Percentiles rank a stretch among this genome's conserved stretches.
Conservation (phyloP, 2,888 invertebrate species). For the Dioctria linearis region DNA sequence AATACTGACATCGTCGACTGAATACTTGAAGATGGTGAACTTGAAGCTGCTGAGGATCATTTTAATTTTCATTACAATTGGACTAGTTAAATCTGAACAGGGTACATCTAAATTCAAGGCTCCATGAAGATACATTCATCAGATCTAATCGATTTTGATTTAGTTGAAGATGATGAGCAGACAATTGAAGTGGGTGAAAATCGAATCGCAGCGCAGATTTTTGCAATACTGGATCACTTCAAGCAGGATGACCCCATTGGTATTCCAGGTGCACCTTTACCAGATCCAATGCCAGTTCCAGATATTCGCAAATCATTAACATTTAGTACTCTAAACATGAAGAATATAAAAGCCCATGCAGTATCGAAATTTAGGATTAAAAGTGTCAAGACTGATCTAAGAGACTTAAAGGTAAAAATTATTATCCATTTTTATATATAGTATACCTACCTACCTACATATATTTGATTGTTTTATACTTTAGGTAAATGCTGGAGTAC, state of each 20-base stretch:
- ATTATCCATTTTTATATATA: no score
- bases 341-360: constrained; percentile 81
- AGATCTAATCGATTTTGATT: background rate
- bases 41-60: background rate
- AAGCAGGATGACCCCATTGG: constrained; percentile 87
- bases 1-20: no score
- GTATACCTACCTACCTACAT: no score
- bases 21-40: background rate
- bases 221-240: constrained; percentile 82
- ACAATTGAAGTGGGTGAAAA: constrained; percentile 74
- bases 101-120: background rate
- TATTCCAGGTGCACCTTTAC: constrained; percentile 83
- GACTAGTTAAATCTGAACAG: background rate
- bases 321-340: constrained; percentile 80
- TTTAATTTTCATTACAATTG: background rate
- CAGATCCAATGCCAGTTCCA: constrained; percentile 86
- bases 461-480: no score
- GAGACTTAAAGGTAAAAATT: constrained; percentile 78
- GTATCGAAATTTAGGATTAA: constrained; percentile 84
- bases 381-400: constrained; percentile 80
- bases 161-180: constrained; percentile 62
- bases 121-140: no score
- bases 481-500: constrained; percentile 81
- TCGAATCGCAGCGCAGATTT: constrained; percentile 81
- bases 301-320: constrained; percentile 82